Base-by-base conservation (phyloP, 1,140 invertebrate genomes). In the Cheumatopsyche charites region DNA sequence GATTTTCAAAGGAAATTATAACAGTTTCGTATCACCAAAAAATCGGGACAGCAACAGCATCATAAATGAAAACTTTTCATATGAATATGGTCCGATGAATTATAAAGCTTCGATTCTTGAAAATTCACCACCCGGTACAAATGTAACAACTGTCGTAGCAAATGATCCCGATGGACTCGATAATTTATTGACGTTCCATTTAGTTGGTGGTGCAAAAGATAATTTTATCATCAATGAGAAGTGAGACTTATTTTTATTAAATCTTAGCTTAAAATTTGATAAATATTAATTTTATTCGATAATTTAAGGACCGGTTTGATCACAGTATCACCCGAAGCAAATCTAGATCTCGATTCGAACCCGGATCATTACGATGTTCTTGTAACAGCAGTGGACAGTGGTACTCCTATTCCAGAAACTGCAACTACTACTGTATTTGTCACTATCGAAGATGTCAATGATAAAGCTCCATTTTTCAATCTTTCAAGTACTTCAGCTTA, bases 111-210 rank as follows among this genome's bases (percentile, higher is more conserved):
- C 84, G 19, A 87, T 95, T 13, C 82, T 87, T 26, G 90, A 95
- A 85, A 90, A 92, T 79, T 87, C 90, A 0, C 78, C 82, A 0
- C 79, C 88, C 2, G 90, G 90, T n/a, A 88, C 88, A 9, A 88
- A 88, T 80, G 90, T 94, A 0, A 87, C 90, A 0, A 87, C 82
- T 26, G 89, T 94, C 0, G 77, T 86, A 23, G 91, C 91, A 0
- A 90, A 89, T 71, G 91, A 93, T 81, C 91, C 91, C 0, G 91
- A 93, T 81, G 91, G 91, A 0, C 82, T 90, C 5, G 90, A 93
- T 78, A 86, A 87, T 74, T 79, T 90, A 19, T 77, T 94, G 0
- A 87, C 87, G 0, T 94, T 94, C 79, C 87, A 88, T 70, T 91
- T 94, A 58, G 87, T 88, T 5, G 86, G 85, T 47, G 93, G 92